Base-by-base conservation (phyloP, 2,888 invertebrate genomes). In the Chrysolina americana region DNA sequence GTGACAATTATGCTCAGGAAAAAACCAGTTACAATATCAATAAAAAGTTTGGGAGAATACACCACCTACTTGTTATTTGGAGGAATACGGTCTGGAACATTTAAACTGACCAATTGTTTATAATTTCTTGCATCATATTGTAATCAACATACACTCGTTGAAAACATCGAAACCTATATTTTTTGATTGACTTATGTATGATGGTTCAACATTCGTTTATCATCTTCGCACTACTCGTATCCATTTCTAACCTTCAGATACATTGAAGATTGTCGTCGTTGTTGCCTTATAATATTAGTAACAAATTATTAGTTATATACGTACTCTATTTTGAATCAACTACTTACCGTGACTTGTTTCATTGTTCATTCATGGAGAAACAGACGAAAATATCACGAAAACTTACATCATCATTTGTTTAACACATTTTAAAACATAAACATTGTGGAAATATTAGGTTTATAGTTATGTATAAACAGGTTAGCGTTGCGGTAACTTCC, bases 391-490 rank as follows among this genome's bases (percentile, higher is more conserved):
- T 59, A 59, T 59, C 59, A 36, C 59, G 59, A 59, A 28, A 36
- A 59, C 28, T 59, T 36, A 28, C 59, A 36, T 59, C 59, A 59
- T 28, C 36, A 59, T 59, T 59, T 59, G 59, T 59, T 59, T 59
- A 36, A 59, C 59, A 59, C 59, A 59, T 59, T 59, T 59, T 59
- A 59, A 36, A 59, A 59, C 28, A 59, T 59, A 59, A 59, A 59
- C 59, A 59, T 36, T 59, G 59, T 59, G 59, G 59, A 59, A 59
- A 59, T 59, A 59, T 59, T 59, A n/a, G n/a, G 59, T 59, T 59
- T 59, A 59, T 59, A 36, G 59, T 59, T 59, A 59, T 59, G 59
- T 59, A 59, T 59, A 59, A 59, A 59, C 59, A 59, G n/a, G 59
- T 28, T 59, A 59, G 59, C 17, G 59, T 36, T 59, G 59, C 15